Percentiles rank a stretch among this genome's conserved stretches.
Evolutionary conservation across 2,888 invertebrate genomes (phyloP).

Genomic region (Leucozona laternaria): DNA sequence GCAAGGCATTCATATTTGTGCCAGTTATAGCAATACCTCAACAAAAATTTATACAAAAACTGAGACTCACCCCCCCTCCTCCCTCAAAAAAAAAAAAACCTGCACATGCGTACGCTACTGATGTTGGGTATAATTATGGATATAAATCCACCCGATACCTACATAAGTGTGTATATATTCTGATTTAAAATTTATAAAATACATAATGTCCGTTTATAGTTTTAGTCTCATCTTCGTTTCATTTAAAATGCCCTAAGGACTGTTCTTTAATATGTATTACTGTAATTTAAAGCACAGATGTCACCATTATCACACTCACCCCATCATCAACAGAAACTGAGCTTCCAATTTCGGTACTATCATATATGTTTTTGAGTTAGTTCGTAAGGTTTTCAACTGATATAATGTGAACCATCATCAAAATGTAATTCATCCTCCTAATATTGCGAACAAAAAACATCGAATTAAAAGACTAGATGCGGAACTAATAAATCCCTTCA

Average conservation of each 20-base stretch:
- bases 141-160: no score
- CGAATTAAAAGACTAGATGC: constrained; percentile 55
- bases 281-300: constrained; percentile 84
- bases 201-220: neutral
- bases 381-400: constrained; percentile 1
- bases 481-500: constrained; percentile 36
- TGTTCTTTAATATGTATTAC: constrained; percentile 79
- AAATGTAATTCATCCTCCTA: constrained; percentile 80
- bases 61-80: no score
- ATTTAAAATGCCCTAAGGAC: constrained; percentile 72
- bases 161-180: neutral
- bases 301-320: constrained; percentile 81
- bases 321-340: constrained; percentile 31
- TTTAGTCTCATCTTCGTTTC: constrained; percentile 29
- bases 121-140: no score
- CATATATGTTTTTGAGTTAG: constrained; percentile 24
- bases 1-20: no score
- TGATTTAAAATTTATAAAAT: neutral
- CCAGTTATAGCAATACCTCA: no score
- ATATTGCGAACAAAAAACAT: constrained; percentile 49
- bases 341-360: neutral
- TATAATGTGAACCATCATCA: constrained; percentile 82
- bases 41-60: no score
- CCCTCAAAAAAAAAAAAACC: no score
- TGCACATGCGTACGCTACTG: no score